These are phyloP conservation scores for Anarhynchus alexandrinus DNA, from an alignment of 2,113 vertebrate species.

Conservation along the genomic window DNA sequence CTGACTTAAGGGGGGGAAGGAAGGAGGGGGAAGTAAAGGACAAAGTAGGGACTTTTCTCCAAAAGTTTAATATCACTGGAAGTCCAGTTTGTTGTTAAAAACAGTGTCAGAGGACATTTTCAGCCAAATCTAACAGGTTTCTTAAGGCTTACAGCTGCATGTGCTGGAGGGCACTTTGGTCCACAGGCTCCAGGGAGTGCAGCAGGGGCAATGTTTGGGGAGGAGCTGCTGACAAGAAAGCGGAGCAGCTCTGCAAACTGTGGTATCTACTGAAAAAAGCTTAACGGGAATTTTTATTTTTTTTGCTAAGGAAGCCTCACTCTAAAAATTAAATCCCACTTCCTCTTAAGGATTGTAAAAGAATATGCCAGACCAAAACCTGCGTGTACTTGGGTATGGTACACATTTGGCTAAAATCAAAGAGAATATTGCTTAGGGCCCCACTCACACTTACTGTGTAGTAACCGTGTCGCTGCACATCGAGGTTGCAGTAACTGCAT, in stretches of 20 bases:
- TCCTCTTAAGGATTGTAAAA: background rate
- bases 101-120: background rate
- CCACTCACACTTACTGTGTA: rapidly evolving
- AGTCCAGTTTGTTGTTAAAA: background rate
- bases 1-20: background rate
- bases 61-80: background rate
- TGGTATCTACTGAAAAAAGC: background rate
- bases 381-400: background rate
- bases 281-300: rapidly evolving
- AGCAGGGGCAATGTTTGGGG: background rate
- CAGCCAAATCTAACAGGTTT: background rate
- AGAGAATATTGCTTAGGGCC: background rate
- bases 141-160: background rate
- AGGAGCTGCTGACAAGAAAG: background rate
- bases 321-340: background rate
- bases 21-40: background rate
- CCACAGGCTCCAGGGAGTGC: background rate
- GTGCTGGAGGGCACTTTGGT: background rate
- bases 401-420: background rate
- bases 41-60: background rate
- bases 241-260: background rate
- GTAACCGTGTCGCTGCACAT: rapidly evolving
- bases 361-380: background rate
- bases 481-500: background rate
- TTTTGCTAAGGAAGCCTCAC: background rate